Conservation (phyloP, 92 coral and sea anemone genomes). For the Zoanthus solanderi region DNA sequence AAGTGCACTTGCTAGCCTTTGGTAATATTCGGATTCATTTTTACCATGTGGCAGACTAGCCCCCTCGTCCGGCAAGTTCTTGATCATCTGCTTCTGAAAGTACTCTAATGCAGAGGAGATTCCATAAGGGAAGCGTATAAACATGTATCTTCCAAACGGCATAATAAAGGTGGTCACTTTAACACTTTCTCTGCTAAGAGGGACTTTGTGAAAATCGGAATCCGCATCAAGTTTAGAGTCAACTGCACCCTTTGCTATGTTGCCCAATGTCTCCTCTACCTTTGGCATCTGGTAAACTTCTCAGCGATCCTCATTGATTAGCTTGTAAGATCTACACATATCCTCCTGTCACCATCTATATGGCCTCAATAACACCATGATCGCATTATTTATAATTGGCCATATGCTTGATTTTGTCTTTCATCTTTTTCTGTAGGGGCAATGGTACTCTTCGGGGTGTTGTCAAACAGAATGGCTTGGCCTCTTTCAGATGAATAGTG, state of each 20-base stretch:
- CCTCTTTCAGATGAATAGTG: constrained; percentile 59
- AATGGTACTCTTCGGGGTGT: constrained; percentile 60
- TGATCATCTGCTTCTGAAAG: no score
- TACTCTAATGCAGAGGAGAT: no score
- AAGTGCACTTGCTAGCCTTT: constrained; percentile 44
- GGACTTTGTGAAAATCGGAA: no score
- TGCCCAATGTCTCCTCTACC: no score
- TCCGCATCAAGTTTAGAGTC: no score
- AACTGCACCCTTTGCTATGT: no score
- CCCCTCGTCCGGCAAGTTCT: background rate
- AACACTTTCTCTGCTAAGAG: no score
- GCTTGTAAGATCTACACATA: constrained; percentile 38
- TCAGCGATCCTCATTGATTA: background rate
- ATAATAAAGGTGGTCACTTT: no score
- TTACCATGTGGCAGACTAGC: constrained; percentile 37
- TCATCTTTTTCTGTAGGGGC: constrained; percentile 47
- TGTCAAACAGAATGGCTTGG: constrained; percentile 54
- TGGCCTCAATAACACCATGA: constrained; percentile 52
- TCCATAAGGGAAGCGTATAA: no score
- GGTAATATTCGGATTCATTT: constrained; percentile 12
- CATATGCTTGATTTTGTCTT: constrained; percentile 48
- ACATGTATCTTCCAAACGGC: no score
- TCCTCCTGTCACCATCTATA: background rate
- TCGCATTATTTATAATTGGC: background rate
- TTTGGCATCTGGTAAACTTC: no score